Percentiles rank a stretch among this genome's conserved stretches.
These are phyloP conservation scores for Corythaeola cristata DNA, from an alignment of 2,113 vertebrate species.

Conservation along the genomic window DNA sequence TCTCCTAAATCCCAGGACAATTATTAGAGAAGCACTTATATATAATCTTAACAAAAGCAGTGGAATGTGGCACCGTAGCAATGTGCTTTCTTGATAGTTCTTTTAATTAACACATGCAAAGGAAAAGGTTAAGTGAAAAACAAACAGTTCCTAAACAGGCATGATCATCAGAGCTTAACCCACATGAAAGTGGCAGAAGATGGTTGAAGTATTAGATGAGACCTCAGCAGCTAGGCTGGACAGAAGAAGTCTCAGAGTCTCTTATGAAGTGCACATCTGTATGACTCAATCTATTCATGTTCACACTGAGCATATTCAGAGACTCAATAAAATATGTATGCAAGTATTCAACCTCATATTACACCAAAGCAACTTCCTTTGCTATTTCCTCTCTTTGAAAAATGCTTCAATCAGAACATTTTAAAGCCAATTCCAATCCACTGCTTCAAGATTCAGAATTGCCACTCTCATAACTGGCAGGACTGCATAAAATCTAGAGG, in stretches of 20 bases:
- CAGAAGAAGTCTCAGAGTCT: neutral
- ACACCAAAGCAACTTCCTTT: neutral
- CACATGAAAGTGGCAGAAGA: neutral
- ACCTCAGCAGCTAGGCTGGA: neutral
- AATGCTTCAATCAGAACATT: neutral
- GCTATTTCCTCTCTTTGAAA: neutral
- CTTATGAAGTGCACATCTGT: neutral
- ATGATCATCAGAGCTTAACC: neutral
- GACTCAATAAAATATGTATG: neutral
- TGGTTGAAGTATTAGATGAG: neutral
- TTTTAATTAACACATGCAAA: conserved; percentile 38
- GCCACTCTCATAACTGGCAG: neutral
- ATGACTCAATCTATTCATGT: neutral
- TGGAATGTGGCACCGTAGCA: neutral
- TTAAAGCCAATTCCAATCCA: neutral
- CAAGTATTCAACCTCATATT: neutral
- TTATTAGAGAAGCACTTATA: conserved; percentile 19
- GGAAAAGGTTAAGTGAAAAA: conserved; percentile 37
- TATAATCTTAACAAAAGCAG: conserved; percentile 10
- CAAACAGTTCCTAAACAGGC: conserved; percentile 20
- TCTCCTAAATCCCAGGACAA: conserved; percentile 35
- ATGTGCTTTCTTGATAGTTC: neutral
- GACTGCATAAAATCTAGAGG: neutral
- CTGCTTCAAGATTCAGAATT: neutral
- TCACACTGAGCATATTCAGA: neutral